Evolutionary conservation across 64 coral and sea anemone species (phyloP).

Genomic region (Montipora capricornis): DNA sequence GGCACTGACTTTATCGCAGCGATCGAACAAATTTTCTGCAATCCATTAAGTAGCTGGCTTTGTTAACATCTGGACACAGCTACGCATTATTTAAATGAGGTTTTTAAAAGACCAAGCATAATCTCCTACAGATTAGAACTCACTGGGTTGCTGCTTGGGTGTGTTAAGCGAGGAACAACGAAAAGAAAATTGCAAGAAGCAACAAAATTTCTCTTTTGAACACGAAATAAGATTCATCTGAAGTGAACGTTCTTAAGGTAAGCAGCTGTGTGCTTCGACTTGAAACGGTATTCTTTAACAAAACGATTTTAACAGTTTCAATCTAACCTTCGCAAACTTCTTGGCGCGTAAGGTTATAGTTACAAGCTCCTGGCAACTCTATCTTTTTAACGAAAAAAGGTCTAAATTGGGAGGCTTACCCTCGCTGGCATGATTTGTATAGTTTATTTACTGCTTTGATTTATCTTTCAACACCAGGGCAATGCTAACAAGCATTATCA

Average conservation of each 20-base stretch:
- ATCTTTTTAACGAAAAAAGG: background rate
- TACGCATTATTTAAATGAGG: conserved; percentile 57
- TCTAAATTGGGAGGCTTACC: background rate
- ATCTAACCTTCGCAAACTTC: background rate
- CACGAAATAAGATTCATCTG: background rate
- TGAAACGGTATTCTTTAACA: background rate
- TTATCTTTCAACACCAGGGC: background rate
- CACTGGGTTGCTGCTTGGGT: conserved; percentile 1
- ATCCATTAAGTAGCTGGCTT: conserved; percentile 39
- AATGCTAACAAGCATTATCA: background rate
- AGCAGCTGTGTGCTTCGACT: background rate
- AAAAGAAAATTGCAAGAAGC: background rate
- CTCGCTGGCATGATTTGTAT: background rate
- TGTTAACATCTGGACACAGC: conserved; percentile 45
- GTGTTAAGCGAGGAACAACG: background rate
- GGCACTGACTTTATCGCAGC: conserved; percentile 22
- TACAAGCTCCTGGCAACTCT: conserved; percentile 10
- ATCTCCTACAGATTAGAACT: background rate
- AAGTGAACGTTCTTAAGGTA: background rate
- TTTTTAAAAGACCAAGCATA: conserved; percentile 14
- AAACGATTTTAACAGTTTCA: background rate
- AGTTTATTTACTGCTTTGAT: conserved; percentile 5
- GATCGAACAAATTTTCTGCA: conserved; percentile 26
- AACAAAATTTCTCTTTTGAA: background rate
- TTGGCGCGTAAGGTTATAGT: background rate